phyloP scores from a whole-genome alignment of 2,888 invertebrate genomes.

The Blomia tropicalis region DNA sequence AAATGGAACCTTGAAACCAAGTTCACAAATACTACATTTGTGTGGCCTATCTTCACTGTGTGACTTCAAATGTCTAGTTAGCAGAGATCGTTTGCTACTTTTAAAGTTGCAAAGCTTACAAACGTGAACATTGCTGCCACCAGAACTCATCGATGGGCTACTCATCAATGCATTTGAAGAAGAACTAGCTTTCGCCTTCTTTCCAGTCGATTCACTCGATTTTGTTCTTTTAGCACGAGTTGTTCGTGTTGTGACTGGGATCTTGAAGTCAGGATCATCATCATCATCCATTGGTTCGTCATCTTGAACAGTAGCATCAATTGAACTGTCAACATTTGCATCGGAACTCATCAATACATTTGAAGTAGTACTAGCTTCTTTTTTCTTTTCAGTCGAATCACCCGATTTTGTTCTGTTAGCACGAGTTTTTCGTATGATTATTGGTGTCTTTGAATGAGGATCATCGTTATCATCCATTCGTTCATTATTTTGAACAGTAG shows the following conservation, averaged over 20 bases:
- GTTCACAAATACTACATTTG: conserved; percentile 78
- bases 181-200: conserved; percentile 32
- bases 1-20: conserved; percentile 73
- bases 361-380: too few species aligned
- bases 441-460: too few species aligned
- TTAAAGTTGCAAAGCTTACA: conserved; percentile 84
- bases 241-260: conserved; percentile 40
- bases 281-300: too few species aligned
- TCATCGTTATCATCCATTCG: too few species aligned
- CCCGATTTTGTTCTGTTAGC: not conserved
- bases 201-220: conserved; percentile 47
- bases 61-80: conserved; percentile 82
- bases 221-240: conserved; percentile 47
- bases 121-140: conserved; percentile 42
- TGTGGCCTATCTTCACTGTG: conserved; percentile 86
- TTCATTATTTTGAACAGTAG: conserved; percentile 49
- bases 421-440: too few species aligned
- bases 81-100: conserved; percentile 67
- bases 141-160: not conserved
- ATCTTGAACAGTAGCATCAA: too few species aligned
- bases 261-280: too few species aligned
- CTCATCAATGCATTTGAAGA: too few species aligned
- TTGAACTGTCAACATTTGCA: too few species aligned
- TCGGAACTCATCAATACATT: too few species aligned
- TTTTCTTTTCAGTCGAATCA: conserved; percentile 32